These are phyloP conservation scores for Psammodynastes pulverulentus DNA, from an alignment of 2,113 vertebrate genomes.

Conservation along the genomic window DNA sequence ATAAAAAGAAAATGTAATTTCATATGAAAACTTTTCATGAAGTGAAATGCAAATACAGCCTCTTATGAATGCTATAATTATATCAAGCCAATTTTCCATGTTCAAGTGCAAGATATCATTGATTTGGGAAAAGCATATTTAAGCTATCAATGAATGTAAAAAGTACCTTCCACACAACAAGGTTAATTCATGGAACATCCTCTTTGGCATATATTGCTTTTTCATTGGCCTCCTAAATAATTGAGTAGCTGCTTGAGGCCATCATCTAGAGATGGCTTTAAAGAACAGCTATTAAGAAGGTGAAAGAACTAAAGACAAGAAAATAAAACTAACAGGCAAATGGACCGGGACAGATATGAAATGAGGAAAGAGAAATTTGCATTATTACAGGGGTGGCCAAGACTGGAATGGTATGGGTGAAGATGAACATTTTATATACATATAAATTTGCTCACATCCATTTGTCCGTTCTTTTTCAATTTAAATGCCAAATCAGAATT, in stretches of 20 bases:
- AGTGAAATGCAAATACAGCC: neutral
- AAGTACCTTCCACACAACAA: conserved; percentile 33
- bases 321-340: conserved; percentile 21
- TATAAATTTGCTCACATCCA: neutral
- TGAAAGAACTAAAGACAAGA: neutral
- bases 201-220: conserved; percentile 56
- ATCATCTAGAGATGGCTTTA: conserved; percentile 48
- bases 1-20: neutral
- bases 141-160: conserved; percentile 41
- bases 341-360: conserved; percentile 13
- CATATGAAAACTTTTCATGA: neutral
- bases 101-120: conserved; percentile 11
- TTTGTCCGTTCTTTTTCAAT: conserved; percentile 4
- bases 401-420: neutral
- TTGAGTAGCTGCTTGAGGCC: conserved; percentile 57
- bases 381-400: neutral
- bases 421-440: too few relatives aligned
- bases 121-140: conserved; percentile 33
- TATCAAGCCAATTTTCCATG: neutral
- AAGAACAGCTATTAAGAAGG: conserved; percentile 43
- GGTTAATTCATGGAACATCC: conserved; percentile 58
- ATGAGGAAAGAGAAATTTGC: conserved; percentile 19
- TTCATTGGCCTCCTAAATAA: conserved; percentile 57
- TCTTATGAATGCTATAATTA: conserved; percentile 19
- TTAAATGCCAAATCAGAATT: conserved; percentile 25